phyloP scores from a whole-genome alignment of 2,113 vertebrate species.

The Oncorhynchus keta region DNA sequence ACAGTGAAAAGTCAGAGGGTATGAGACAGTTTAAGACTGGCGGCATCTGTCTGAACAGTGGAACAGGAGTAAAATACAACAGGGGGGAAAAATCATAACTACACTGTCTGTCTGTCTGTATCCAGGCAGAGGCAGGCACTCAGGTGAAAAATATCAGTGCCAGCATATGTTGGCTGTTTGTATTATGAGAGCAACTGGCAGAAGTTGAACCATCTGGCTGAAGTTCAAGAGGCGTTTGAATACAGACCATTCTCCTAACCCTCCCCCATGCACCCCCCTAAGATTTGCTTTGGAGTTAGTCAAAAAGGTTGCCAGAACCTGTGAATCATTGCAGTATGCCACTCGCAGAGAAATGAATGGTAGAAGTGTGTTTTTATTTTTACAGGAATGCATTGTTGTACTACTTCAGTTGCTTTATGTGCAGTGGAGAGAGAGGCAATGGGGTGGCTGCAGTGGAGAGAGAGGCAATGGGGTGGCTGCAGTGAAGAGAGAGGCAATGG shows the following conservation, averaged over 20 bases:
- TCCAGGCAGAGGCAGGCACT: background rate
- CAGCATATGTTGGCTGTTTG: slow-evolving; percentile 3
- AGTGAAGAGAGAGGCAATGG: background rate
- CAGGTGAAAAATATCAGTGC: background rate
- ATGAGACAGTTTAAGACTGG: background rate
- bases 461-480: too few relatives aligned
- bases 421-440: background rate
- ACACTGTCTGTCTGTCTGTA: too few relatives aligned
- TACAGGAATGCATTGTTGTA: background rate
- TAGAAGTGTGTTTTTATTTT: background rate
- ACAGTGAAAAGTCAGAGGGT: slow-evolving; percentile 3
- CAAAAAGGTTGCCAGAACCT: background rate
- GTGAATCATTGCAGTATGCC: background rate
- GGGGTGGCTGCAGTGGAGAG: too few relatives aligned
- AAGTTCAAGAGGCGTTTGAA: slow-evolving; percentile 14
- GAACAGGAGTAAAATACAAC: background rate
- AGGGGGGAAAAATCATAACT: background rate
- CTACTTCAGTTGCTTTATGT: background rate
- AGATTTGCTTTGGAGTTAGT: slow-evolving; percentile 8
- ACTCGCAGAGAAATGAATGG: background rate
- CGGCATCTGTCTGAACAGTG: background rate
- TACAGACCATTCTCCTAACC: background rate
- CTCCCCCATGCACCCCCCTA: background rate
- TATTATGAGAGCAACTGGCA: slow-evolving; percentile 12
- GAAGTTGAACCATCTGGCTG: background rate